These are phyloP conservation scores for Camponotus floridanus DNA, from an alignment of 1,140 invertebrate species.

Conservation along the genomic window DNA sequence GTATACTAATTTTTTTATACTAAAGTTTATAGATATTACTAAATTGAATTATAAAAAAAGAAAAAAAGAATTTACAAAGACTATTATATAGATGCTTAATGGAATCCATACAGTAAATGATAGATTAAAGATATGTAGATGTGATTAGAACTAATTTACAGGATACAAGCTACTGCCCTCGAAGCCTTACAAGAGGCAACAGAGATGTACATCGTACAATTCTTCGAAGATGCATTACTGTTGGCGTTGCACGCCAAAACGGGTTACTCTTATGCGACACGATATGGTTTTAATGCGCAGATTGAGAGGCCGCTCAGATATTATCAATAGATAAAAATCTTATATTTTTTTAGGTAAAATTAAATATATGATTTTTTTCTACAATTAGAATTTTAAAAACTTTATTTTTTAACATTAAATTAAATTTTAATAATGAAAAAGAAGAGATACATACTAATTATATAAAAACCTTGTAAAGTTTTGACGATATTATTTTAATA, in stretches of 20 bases:
- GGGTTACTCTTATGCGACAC: conserved; percentile 91
- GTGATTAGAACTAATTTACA: conserved; percentile 61
- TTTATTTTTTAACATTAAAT: not conserved
- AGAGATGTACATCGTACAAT: conserved; percentile 92
- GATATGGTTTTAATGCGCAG: conserved; percentile 86
- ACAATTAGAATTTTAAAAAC: not conserved
- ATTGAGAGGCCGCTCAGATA: conserved; percentile 81
- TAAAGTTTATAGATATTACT: not conserved
- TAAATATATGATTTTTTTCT: not conserved
- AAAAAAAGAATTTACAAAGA: not conserved
- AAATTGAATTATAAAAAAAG: not conserved
- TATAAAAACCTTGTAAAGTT: not conserved
- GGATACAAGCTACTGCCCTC: conserved; percentile 87
- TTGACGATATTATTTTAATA: not conserved
- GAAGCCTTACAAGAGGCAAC: conserved; percentile 89
- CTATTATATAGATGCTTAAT: not conserved
- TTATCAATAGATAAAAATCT: conserved; percentile 78
- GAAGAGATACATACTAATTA: too few species aligned
- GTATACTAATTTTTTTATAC: too few species aligned
- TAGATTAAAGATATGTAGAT: not conserved
- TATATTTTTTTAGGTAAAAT: not conserved
- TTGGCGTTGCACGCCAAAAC: conserved; percentile 90
- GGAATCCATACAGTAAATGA: not conserved
- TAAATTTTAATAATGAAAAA: conserved; percentile 8
- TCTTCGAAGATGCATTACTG: conserved; percentile 92